These are phyloP conservation scores for Geophilus truncorum DNA, from an alignment of 2,888 invertebrate genomes.

Conservation along the genomic window DNA sequence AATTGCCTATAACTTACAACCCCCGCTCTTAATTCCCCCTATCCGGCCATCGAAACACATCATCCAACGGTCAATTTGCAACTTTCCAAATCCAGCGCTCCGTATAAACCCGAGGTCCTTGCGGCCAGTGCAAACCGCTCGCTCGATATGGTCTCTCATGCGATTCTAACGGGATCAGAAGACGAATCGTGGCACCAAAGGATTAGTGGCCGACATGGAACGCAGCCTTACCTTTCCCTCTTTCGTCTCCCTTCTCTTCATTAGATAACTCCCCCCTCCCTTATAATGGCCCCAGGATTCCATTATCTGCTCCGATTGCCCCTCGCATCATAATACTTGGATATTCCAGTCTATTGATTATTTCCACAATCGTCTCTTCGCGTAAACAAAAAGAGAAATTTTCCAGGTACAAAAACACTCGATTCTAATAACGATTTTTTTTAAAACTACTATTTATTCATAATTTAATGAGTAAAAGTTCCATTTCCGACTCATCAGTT, in stretches of 20 bases:
- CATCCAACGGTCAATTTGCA: not conserved
- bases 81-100: not conserved
- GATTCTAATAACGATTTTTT: no score
- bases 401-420: no score
- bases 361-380: not conserved
- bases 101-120: not conserved
- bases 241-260: not conserved
- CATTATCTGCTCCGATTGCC: constrained; percentile 16
- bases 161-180: constrained; percentile 20
- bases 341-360: not conserved
- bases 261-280: not conserved
- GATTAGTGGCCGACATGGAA: constrained; percentile 16
- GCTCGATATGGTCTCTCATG: not conserved
- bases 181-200: constrained; percentile 7
- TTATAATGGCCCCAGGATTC: not conserved
- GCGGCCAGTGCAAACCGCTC: not conserved
- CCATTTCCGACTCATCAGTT: not conserved
- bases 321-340: constrained; percentile 12
- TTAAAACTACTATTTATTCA: no score
- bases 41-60: not conserved
- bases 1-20: not conserved
- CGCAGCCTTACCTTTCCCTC: not conserved
- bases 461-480: not conserved
- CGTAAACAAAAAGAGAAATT: not conserved
- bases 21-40: not conserved